Evolutionary conservation across 2,113 vertebrate species (phyloP).

Genomic region (Brachypteracias leptosomus): DNA sequence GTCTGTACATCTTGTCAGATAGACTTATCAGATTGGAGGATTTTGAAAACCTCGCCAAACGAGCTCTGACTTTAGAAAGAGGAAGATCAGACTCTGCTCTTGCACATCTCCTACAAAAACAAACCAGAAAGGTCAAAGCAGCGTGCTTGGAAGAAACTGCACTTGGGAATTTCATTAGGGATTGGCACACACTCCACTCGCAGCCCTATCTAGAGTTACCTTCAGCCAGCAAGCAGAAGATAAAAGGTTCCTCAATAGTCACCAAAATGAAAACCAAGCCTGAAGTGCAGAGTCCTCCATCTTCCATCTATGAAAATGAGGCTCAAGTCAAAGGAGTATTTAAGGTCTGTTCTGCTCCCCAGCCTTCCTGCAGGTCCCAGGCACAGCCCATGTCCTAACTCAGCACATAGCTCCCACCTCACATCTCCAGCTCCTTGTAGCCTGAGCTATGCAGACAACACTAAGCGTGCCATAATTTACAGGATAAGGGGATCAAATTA

Average conservation of each 20-base stretch:
- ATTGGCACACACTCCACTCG: background rate
- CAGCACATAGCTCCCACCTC: background rate
- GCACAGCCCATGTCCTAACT: background rate
- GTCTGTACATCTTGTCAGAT: constrained; percentile 53
- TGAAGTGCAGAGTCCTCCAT: background rate
- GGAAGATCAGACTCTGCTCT: constrained; percentile 27
- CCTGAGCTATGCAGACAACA: background rate
- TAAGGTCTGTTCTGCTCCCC: background rate
- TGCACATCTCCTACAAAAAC: constrained; percentile 35
- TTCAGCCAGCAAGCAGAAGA: constrained; percentile 31
- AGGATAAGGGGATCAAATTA: background rate
- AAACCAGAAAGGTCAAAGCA: constrained; percentile 51
- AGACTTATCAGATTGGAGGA: constrained; percentile 57
- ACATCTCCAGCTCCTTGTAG: background rate
- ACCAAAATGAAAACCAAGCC: background rate
- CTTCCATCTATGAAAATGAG: constrained; percentile 1
- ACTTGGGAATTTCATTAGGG: constrained; percentile 43
- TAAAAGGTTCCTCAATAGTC: constrained; percentile 15
- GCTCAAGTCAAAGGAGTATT: constrained; percentile 2
- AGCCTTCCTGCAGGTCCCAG: background rate
- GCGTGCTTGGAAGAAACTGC: constrained; percentile 8
- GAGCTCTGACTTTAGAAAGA: constrained; percentile 55
- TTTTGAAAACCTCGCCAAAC: constrained; percentile 60
- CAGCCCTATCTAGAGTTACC: background rate
- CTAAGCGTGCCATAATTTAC: background rate